Evolutionary conservation across 2,888 invertebrate species (phyloP), one percentile per base, ranked within the genome.

Genomic region (Andrena dorsata): DNA sequence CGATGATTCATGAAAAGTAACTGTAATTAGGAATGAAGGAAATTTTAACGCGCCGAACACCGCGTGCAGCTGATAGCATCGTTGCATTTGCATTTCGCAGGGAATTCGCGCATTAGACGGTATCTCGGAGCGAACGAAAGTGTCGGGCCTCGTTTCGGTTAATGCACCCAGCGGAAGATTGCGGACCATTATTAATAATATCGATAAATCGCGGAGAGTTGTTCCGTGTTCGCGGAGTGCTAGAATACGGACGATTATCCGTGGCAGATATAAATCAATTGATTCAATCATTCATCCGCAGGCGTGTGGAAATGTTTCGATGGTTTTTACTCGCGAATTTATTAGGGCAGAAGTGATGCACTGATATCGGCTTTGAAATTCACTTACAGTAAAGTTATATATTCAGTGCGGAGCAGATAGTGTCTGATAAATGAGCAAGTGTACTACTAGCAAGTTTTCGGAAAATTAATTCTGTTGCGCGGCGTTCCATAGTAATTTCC

Each of bases 1-100:
- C 66, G 56, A 58, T 74, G 74, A 74, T 74, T 66, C 58, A 74
- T 66, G 74, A 66, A 66, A 74, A 66, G 41, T 74, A 74, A 66
- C 47, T 63, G 66, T 66, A 58, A 66, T 74, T 58, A 47, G 74
- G 47, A 66, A 49, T 13, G 32, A 23, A 47, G 47, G 28, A 74
- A 66, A 74, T 66, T 66, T 66, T 58, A 60, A 74, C 28, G 7
- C 74, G 65, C 30, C n/a, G 58, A 66, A 61, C 30, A 73, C 20
- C 47, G 35, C 51, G 51, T 6, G 16, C 51, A n/a, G 13, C 26
- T 26, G 66, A 74, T 66, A 74, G 13, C 71, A 61, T 71, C 69
- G 69, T 13, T 26, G 58, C 23, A 70, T 70, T 70, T 58, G 41
- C 69, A 58, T 47, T 28, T 23, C 60, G 30, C 28, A 5, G 30